Conservation (phyloP, 2,888 invertebrate species). For the Aphrophora alni region DNA sequence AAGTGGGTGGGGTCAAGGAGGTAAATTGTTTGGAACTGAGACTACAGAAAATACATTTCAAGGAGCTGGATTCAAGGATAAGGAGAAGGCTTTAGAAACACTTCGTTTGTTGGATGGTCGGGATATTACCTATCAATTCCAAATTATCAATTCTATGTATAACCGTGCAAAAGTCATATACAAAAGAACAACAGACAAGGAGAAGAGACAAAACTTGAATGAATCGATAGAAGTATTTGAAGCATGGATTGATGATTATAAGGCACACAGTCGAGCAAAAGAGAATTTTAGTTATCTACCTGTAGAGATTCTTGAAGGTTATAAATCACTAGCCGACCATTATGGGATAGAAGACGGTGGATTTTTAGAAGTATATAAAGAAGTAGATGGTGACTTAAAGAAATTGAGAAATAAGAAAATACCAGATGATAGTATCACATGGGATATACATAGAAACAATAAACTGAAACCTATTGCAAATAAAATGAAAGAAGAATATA, state of each 20-base stretch:
- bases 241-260: slow-evolving; percentile 76
- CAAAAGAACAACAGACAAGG: slow-evolving; percentile 76
- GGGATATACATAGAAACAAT: slow-evolving; percentile 77
- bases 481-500: slow-evolving; percentile 60
- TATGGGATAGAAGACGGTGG: slow-evolving; percentile 61
- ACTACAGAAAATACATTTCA: slow-evolving; percentile 65
- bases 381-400: slow-evolving; percentile 74
- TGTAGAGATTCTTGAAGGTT: slow-evolving; percentile 64
- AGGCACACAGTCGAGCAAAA: slow-evolving; percentile 68
- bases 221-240: slow-evolving; percentile 75
- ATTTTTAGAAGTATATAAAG: slow-evolving; percentile 69
- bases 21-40: slow-evolving; percentile 52
- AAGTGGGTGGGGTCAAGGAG: slow-evolving; percentile 52
- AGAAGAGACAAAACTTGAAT: slow-evolving; percentile 75
- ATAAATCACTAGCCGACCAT: slow-evolving; percentile 63
- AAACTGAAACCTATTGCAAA: slow-evolving; percentile 60
- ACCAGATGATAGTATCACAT: slow-evolving; percentile 65
- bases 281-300: slow-evolving; percentile 75
- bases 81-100: slow-evolving; percentile 73
- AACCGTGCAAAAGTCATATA: slow-evolving; percentile 54
- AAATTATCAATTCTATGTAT: slow-evolving; percentile 57
- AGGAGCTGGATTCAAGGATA: slow-evolving; percentile 79
- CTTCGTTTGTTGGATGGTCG: slow-evolving; percentile 71
- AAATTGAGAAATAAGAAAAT: slow-evolving; percentile 65
- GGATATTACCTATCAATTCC: slow-evolving; percentile 78